phyloP scores from a whole-genome alignment of 2,888 invertebrate species.

The Mesorhabditis sp. region DNA sequence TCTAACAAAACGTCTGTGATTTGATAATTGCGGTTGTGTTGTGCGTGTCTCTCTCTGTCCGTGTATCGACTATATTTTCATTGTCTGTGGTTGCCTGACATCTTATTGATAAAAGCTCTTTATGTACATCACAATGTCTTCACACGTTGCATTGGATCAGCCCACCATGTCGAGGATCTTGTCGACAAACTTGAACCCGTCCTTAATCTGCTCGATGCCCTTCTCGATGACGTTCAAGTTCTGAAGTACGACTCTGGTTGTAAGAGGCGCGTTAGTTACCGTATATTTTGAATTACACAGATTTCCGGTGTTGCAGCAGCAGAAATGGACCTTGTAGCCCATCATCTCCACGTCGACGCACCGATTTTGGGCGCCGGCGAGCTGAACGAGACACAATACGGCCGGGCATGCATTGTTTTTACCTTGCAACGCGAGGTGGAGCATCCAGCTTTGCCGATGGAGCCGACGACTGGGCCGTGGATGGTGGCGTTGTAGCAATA shows the following conservation, averaged over 20 bases:
- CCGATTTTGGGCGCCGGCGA: slow-evolving; percentile 20
- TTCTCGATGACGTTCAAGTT: slow-evolving; percentile 3
- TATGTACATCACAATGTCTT: no score
- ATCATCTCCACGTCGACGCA: slow-evolving; percentile 16
- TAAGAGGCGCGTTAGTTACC: slow-evolving; percentile 14
- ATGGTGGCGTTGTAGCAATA: slow-evolving; percentile 35
- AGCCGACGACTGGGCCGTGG: slow-evolving; percentile 19
- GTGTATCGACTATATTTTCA: no score
- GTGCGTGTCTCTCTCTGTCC: no score
- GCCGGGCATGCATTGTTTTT: neutral
- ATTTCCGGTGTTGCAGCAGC: slow-evolving; percentile 36
- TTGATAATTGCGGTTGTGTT: no score
- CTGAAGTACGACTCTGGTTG: neutral
- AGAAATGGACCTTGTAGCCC: slow-evolving; percentile 27
- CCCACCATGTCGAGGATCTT: neutral
- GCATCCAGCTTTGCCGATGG: slow-evolving; percentile 31
- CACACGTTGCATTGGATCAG: neutral
- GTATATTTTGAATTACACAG: slow-evolving; percentile 35
- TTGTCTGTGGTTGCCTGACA: no score
- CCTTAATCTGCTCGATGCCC: neutral
- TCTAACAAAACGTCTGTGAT: no score
- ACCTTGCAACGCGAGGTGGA: slow-evolving; percentile 14
- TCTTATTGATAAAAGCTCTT: no score
- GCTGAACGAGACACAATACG: neutral
- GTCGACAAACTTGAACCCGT: slow-evolving; percentile 1